Evolutionary conservation across 2,113 vertebrate genomes (phyloP), one percentile per base, ranked within the genome.

Genomic region (Marmota flaviventris): DNA sequence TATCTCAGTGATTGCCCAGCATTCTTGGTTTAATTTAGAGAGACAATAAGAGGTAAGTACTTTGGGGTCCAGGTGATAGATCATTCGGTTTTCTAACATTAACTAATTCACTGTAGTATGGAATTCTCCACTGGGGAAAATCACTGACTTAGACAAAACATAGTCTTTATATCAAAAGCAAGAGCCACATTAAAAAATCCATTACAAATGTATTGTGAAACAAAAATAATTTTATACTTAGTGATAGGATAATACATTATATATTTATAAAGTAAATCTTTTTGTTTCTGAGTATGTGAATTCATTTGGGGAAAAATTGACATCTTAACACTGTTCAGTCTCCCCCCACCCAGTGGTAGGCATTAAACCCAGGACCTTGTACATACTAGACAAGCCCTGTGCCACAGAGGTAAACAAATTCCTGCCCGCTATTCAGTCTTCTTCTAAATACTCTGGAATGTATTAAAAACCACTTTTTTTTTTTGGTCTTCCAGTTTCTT

Each of bases 221-320:
- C 63, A 94, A 89, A 93, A 92, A 65, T 20, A 56, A 18, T n/a
- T 67, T 92, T 58, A 9, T 75, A 37, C 37, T 81, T 63, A 39
- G n/a, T 83, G 58, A 88, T 83, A 56, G 18, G 89, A 42, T 61
- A 93, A 70, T 70, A 32, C 0, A 37, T 37, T 78, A 65, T 16
- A 89, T 79, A 45, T 85, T 4, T 11, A 24, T 67, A 93, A 90
- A 73, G 11, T 77, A 89, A 73, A 8, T 39, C 63, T 48, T 27
- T 95, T 95, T 93, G 69, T 85, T 85, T 96, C 79, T 85, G 42
- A 93, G 48, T 72, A 53, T 85, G n/a, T 84, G 16, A 89, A 77
- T 90, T 91, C 61, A 85, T 89, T 65, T 78, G 5, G 22, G 53
- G 45, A 51, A 63, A 17, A 51, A 84, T 70, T 42, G 45, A 42